Percentiles rank a stretch among this genome's conserved stretches.
These are phyloP conservation scores for Erpobdella octoculata DNA, from an alignment of 2,888 invertebrate species.

Conservation along the genomic window DNA sequence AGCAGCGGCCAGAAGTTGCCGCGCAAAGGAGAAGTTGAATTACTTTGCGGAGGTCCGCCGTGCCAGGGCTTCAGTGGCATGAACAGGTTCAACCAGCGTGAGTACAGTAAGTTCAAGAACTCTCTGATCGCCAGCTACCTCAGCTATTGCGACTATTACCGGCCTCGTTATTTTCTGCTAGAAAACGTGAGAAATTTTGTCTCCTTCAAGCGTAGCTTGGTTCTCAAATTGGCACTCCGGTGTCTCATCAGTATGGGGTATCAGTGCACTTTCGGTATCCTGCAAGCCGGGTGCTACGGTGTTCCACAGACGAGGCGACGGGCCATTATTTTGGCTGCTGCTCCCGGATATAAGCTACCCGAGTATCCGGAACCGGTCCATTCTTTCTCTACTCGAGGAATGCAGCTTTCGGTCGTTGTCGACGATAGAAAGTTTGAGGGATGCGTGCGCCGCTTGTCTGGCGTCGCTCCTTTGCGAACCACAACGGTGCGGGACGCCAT, in stretches of 20 bases:
- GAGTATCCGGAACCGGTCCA: slow-evolving; percentile 71
- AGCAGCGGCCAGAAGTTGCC: slow-evolving; percentile 58
- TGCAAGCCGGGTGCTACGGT: slow-evolving; percentile 78
- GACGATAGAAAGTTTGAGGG: slow-evolving; percentile 52
- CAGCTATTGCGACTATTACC: slow-evolving; percentile 75
- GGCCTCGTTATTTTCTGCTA: slow-evolving; percentile 72
- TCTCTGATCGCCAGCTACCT: slow-evolving; percentile 73
- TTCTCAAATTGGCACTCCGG: slow-evolving; percentile 68
- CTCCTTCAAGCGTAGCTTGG: slow-evolving; percentile 71
- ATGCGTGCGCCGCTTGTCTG: slow-evolving; percentile 55
- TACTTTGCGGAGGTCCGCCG: slow-evolving; percentile 77
- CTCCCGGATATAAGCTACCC: slow-evolving; percentile 69
- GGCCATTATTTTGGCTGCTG: slow-evolving; percentile 71
- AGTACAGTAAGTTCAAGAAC: slow-evolving; percentile 77
- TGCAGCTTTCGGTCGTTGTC: slow-evolving; percentile 59
- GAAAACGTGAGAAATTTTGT: slow-evolving; percentile 82
- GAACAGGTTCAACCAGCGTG: slow-evolving; percentile 76
- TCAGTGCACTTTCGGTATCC: slow-evolving; percentile 75
- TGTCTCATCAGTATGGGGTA: slow-evolving; percentile 75
- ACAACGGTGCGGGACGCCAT: slow-evolving; percentile 74
- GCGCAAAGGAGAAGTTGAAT: slow-evolving; percentile 70
- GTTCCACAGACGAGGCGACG: slow-evolving; percentile 73
- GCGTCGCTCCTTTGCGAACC: slow-evolving; percentile 67
- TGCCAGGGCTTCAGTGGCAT: slow-evolving; percentile 83
- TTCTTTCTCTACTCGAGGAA: slow-evolving; percentile 63